Conservation (phyloP, 2,888 invertebrate genomes). For the Alcis repandata region DNA sequence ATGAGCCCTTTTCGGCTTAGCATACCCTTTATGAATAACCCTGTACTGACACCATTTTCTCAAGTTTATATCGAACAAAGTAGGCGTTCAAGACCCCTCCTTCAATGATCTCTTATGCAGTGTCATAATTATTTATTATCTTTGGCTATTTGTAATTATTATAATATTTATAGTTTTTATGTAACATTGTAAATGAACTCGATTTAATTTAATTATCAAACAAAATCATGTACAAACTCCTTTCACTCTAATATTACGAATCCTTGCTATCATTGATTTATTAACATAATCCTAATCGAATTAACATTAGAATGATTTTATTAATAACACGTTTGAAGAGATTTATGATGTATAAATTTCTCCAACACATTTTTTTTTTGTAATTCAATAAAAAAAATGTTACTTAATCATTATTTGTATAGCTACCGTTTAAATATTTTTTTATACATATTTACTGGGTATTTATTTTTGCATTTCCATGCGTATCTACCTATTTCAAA, state of each 20-base stretch:
- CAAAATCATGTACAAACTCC: slow-evolving; percentile 11
- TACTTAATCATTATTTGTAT: too few species aligned
- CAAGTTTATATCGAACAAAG: background rate
- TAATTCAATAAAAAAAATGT: too few species aligned
- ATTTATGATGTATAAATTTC: background rate
- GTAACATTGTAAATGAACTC: slow-evolving; percentile 15
- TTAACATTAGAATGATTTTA: background rate
- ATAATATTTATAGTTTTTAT: slow-evolving; percentile 3
- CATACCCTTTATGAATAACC: too few species aligned
- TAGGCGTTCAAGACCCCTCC: background rate
- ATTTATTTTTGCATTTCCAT: too few species aligned
- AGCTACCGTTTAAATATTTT: too few species aligned
- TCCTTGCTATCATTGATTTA: background rate
- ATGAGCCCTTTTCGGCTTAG: too few species aligned
- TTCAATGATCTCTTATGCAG: background rate
- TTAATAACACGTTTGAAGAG: background rate
- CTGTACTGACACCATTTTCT: background rate
- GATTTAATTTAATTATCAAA: slow-evolving; percentile 8
- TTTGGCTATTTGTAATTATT: background rate
- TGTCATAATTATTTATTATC: background rate
- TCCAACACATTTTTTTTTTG: too few species aligned
- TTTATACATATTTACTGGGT: too few species aligned
- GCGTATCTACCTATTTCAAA: too few species aligned
- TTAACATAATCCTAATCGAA: background rate
- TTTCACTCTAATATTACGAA: slow-evolving; percentile 23